Conservation (phyloP, 2,797 vertebrate species). For the Toxotes lorentzi region DNA sequence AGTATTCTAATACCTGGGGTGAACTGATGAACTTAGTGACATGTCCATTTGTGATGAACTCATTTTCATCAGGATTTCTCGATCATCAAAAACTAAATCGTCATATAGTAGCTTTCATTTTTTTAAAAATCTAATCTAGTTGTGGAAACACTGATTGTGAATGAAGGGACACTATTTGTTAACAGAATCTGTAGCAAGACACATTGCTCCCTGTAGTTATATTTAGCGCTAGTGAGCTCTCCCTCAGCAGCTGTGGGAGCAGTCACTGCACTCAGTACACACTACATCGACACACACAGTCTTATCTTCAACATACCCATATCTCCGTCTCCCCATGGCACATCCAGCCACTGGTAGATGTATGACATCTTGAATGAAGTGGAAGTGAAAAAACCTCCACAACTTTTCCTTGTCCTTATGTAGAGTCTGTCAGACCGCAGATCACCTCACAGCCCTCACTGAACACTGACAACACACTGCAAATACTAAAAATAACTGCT, state of each 20-base stretch:
- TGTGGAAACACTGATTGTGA: neutral
- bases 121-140: neutral
- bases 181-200: neutral
- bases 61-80: neutral
- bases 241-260: slow-evolving; percentile 22
- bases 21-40: too few relatives aligned
- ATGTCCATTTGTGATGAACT: too few relatives aligned
- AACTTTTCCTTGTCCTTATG: slow-evolving; percentile 7
- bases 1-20: too few relatives aligned
- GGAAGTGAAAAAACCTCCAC: slow-evolving; percentile 1
- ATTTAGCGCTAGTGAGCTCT: slow-evolving; percentile 27
- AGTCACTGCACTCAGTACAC: neutral
- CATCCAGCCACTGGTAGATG: slow-evolving; percentile 89
- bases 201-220: slow-evolving; percentile 13
- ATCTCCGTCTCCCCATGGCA: slow-evolving; percentile 94
- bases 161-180: neutral
- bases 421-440: slow-evolving; percentile 3
- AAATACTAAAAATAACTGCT: slow-evolving; percentile 30
- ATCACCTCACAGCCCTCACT: neutral
- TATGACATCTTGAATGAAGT: slow-evolving; percentile 84
- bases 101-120: neutral
- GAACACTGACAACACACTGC: slow-evolving; percentile 5
- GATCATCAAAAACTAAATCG: neutral
- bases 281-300: slow-evolving; percentile 10
- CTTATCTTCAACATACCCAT: slow-evolving; percentile 86